Evolutionary conservation across 2,888 invertebrate species (phyloP).

Genomic region (Hartigia nigra): DNA sequence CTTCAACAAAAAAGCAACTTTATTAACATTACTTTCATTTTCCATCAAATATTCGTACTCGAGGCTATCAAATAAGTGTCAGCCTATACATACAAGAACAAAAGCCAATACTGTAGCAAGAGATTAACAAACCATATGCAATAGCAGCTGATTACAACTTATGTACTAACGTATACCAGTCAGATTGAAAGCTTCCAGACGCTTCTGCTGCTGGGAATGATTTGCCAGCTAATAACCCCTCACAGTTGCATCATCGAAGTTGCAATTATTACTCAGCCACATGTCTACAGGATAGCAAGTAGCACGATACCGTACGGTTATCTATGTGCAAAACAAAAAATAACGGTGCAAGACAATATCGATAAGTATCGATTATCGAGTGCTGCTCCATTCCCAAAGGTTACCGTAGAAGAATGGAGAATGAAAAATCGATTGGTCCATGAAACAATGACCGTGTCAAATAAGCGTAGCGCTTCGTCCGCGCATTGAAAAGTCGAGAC

Average conservation of each 20-base stretch:
- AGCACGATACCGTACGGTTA: background rate
- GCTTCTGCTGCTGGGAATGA: too few species aligned
- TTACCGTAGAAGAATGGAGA: background rate
- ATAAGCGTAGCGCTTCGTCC: background rate
- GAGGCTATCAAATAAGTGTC: background rate
- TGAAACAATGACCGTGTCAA: background rate
- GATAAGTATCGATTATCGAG: background rate
- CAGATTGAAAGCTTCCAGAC: too few species aligned
- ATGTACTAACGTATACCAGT: background rate
- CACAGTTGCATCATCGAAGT: background rate
- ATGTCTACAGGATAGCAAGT: background rate
- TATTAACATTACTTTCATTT: background rate
- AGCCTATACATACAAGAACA: background rate
- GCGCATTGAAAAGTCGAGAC: background rate
- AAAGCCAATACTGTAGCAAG: background rate
- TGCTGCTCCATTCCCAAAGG: background rate
- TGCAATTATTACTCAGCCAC: background rate
- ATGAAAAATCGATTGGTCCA: background rate
- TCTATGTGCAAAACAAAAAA: too few species aligned
- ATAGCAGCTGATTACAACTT: background rate
- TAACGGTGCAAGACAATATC: too few species aligned
- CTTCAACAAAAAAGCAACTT: background rate
- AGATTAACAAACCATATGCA: background rate
- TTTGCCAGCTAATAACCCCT: too few species aligned
- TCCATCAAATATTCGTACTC: background rate